These are phyloP conservation scores for Melanotaenia trifasciata DNA, from an alignment of 2,797 vertebrate species.

Conservation along the genomic window DNA sequence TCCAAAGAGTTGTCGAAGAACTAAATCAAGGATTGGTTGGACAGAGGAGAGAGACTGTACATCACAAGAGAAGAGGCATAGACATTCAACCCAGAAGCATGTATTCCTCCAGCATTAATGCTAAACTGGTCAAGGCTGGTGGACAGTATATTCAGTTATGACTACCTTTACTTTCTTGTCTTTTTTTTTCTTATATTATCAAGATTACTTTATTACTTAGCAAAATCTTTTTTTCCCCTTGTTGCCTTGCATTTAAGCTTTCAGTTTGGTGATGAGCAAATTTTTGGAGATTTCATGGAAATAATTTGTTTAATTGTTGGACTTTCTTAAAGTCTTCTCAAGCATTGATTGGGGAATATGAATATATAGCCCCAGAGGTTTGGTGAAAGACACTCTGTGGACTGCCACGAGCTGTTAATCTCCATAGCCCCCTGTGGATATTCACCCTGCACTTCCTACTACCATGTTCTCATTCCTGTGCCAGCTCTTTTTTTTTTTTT, in stretches of 20 bases:
- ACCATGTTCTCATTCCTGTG: slow-evolving; percentile 18
- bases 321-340: slow-evolving; percentile 6
- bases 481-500: background rate
- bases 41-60: slow-evolving; percentile 49
- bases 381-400: slow-evolving; percentile 23
- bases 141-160: slow-evolving; percentile 60
- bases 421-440: slow-evolving; percentile 30
- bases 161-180: slow-evolving; percentile 35
- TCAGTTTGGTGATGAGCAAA: background rate
- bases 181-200: slow-evolving; percentile 43
- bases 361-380: slow-evolving; percentile 29
- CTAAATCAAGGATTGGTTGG: slow-evolving; percentile 52
- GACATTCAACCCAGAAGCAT: slow-evolving; percentile 64
- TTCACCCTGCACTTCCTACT: slow-evolving; percentile 39
- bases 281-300: slow-evolving; percentile 18
- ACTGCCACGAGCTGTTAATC: slow-evolving; percentile 28
- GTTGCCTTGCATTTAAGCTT: slow-evolving; percentile 13
- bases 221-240: slow-evolving; percentile 32
- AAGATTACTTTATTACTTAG: slow-evolving; percentile 43
- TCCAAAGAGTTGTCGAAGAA: slow-evolving; percentile 86
- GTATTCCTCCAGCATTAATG: slow-evolving; percentile 52
- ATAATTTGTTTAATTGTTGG: slow-evolving; percentile 30
- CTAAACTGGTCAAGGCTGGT: slow-evolving; percentile 63
- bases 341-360: slow-evolving; percentile 16
- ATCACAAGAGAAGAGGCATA: slow-evolving; percentile 54